These are phyloP conservation scores for Drosophila cracens DNA, from an alignment of 2,888 invertebrate species.

Conservation along the genomic window DNA sequence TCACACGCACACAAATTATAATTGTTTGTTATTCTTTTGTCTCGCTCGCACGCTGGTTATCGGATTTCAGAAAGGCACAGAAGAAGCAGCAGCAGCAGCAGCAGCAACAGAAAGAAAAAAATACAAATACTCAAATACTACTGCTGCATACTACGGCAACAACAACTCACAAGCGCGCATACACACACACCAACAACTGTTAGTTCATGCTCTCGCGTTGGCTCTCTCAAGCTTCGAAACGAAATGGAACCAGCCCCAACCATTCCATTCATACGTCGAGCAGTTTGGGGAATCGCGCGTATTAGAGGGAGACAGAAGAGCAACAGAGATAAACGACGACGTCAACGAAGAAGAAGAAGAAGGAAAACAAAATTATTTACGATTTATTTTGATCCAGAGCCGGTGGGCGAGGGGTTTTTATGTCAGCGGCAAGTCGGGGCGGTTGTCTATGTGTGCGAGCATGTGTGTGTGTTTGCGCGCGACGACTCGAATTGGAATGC, in stretches of 20 bases:
- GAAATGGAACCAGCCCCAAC: constrained; percentile 50
- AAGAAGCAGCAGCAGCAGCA: constrained; percentile 52
- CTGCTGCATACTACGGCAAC: constrained; percentile 70
- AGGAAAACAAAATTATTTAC: constrained; percentile 77
- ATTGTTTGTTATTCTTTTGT: constrained; percentile 80
- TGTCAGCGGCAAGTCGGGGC: constrained; percentile 71
- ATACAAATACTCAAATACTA: constrained; percentile 69
- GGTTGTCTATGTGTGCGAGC: constrained; percentile 2
- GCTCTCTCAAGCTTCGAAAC: constrained; percentile 18
- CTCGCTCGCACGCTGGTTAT: constrained; percentile 75
- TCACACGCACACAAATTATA: constrained; percentile 67
- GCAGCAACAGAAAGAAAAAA: constrained; percentile 22
- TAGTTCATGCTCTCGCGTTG: constrained; percentile 37
- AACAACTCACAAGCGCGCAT: constrained; percentile 33
- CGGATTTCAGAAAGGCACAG: constrained; percentile 74
- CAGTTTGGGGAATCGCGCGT: constrained; percentile 54
- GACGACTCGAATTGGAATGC: constrained; percentile 48
- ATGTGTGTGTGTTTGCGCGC: not conserved
- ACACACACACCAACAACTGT: constrained; percentile 27
- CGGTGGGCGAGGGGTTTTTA: constrained; percentile 58
- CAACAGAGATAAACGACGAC: constrained; percentile 32
- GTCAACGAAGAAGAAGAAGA: constrained; percentile 38
- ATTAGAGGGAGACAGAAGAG: constrained; percentile 64
- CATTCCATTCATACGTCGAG: constrained; percentile 71
- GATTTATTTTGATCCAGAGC: constrained; percentile 72